Conservation (phyloP, 2,113 vertebrate genomes). For the Bubo blakistoni region DNA sequence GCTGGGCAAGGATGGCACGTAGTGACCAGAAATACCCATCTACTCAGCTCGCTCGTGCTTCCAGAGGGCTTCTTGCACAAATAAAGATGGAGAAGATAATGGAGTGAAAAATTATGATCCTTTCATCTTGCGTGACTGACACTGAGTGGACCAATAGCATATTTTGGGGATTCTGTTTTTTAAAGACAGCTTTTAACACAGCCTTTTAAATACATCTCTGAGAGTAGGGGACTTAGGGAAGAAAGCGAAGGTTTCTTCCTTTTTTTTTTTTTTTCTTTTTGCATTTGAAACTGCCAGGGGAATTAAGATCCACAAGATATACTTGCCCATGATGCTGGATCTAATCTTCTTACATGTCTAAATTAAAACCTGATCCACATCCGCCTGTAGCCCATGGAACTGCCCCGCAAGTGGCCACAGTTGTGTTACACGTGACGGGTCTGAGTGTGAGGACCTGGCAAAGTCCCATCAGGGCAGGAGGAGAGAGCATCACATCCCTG, state of each 20-base stretch:
- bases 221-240: background rate
- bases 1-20: background rate
- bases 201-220: background rate
- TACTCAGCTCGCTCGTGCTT: accelerated
- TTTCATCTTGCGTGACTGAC: background rate
- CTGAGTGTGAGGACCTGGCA: background rate
- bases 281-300: background rate
- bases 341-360: constrained; percentile 39
- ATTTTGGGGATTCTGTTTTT: background rate
- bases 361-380: background rate
- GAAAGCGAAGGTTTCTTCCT: background rate
- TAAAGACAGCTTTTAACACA: background rate
- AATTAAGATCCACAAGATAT: background rate
- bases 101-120: background rate
- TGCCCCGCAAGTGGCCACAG: background rate
- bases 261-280: background rate
- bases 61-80: background rate
- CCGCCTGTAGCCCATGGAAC: background rate
- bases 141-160: background rate
- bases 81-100: background rate
- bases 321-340: background rate
- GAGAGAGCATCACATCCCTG: background rate
- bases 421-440: background rate
- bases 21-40: background rate
- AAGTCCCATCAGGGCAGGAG: accelerated